A percentile compares a stretch with the other conserved stretches of the same genome.
Evolutionary conservation across 2,113 vertebrate species (phyloP).

Genomic region (Otolemur garnettii): DNA sequence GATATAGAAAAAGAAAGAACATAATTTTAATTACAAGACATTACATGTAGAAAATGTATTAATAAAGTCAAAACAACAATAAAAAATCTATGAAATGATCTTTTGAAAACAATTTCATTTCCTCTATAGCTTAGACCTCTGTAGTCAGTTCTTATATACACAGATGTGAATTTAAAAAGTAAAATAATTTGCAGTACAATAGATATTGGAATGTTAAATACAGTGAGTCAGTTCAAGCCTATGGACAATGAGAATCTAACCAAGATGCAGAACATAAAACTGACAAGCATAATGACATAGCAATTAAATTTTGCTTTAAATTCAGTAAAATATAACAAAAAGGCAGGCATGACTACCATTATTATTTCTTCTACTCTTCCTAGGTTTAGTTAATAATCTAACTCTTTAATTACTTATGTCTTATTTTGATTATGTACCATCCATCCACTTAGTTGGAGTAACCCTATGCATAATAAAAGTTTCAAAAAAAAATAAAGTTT

Average conservation of each 20-base stretch:
- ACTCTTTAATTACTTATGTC: slow-evolving; percentile 55
- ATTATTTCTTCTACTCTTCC: not conserved
- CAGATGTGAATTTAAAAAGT: not conserved
- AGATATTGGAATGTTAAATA: not conserved
- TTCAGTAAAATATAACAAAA: not conserved
- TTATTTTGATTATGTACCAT: slow-evolving; percentile 51
- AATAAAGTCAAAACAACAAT: slow-evolving; percentile 46
- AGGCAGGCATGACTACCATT: not conserved
- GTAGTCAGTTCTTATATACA: not conserved
- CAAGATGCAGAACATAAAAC: not conserved
- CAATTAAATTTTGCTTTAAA: not conserved
- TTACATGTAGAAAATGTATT: not conserved
- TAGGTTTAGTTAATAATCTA: not conserved
- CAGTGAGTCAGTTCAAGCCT: not conserved
- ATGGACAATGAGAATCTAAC: not conserved
- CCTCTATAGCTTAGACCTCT: not conserved
- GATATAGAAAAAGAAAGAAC: not conserved
- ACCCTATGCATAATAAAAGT: slow-evolving; percentile 45
- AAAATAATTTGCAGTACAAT: not conserved
- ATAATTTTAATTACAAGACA: slow-evolving; percentile 13
- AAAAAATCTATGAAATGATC: not conserved
- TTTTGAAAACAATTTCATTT: not conserved
- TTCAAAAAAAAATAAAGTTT: not conserved
- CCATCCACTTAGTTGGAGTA: not conserved
- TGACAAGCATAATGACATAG: not conserved